Evolutionary conservation across 2,113 vertebrate genomes (phyloP).

Genomic region (Pluvianellus socialis): DNA sequence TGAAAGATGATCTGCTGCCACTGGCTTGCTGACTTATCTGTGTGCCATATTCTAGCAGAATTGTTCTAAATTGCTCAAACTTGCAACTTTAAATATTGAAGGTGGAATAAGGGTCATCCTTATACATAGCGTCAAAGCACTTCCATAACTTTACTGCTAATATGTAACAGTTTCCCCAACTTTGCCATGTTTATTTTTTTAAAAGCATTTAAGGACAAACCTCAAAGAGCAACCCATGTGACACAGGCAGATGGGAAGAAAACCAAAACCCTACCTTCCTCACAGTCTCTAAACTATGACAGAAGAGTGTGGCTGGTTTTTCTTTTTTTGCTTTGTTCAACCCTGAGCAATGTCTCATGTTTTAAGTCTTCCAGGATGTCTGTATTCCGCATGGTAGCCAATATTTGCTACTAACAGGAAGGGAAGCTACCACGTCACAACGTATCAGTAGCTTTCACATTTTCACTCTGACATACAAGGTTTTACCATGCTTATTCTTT

Average conservation of each 20-base stretch:
- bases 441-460: not conserved
- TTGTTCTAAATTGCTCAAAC: not conserved
- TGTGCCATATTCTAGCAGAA: not conserved
- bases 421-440: not conserved
- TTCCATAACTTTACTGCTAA: not conserved
- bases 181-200: not conserved
- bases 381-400: not conserved
- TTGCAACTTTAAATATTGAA: not conserved
- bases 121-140: not conserved
- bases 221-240: not conserved
- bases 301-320: not conserved
- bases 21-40: not conserved
- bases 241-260: not conserved
- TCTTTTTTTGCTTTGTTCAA: not conserved
- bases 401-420: not conserved
- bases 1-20: not conserved
- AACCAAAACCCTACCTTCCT: not conserved
- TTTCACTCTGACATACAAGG: not conserved
- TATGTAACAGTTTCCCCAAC: not conserved
- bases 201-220: not conserved
- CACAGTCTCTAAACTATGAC: fast-evolving
- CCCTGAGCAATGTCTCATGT: not conserved
- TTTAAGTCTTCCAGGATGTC: not conserved
- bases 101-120: not conserved
- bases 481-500: not conserved